Evolutionary conservation across 2,888 invertebrate species (phyloP).

Genomic region (Tetranychus truncatus): DNA sequence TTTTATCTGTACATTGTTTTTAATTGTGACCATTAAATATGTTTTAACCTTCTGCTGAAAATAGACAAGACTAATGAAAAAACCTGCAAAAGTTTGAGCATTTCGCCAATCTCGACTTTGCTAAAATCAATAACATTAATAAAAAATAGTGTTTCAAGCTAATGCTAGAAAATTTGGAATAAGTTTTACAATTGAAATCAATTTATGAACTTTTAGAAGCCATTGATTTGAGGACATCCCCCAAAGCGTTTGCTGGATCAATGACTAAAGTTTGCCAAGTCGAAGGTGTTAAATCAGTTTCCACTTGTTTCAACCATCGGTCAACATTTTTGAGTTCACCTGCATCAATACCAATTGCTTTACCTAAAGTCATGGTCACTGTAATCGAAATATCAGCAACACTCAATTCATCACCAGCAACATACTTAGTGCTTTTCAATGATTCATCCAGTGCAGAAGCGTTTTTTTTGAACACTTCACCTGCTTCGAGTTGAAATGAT

Average conservation of each 20-base stretch:
- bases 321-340: not conserved
- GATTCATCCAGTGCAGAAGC: not conserved
- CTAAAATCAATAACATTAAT: too few relatives aligned
- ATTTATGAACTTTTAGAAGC: not conserved
- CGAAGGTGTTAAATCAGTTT: not conserved
- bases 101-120: too few relatives aligned
- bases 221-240: not conserved
- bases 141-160: too few relatives aligned
- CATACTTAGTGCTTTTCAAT: not conserved
- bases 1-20: too few relatives aligned
- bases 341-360: not conserved
- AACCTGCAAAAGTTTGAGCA: too few relatives aligned
- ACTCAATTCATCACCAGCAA: not conserved
- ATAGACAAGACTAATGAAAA: too few relatives aligned
- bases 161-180: too few relatives aligned
- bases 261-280: not conserved
- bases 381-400: not conserved
- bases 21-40: too few relatives aligned
- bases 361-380: not conserved
- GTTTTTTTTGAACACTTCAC: not conserved
- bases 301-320: not conserved
- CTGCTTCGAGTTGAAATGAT: not conserved
- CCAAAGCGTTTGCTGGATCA: not conserved
- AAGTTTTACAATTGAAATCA: too few relatives aligned
- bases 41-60: too few relatives aligned